These are phyloP conservation scores for Tapera naevia DNA, from an alignment of 2,797 vertebrate genomes.

Conservation along the genomic window DNA sequence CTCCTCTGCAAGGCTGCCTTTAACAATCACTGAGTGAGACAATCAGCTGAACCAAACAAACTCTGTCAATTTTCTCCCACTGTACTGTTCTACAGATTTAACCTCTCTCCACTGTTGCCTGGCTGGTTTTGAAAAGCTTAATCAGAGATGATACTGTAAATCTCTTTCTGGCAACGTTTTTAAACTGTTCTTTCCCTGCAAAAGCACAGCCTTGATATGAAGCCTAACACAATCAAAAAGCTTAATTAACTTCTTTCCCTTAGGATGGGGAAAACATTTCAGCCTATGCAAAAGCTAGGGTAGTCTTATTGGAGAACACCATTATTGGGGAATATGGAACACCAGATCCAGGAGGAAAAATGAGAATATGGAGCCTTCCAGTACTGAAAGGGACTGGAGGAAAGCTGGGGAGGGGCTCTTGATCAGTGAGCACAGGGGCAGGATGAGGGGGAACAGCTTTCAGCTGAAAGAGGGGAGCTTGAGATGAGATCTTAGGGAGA, in stretches of 20 bases:
- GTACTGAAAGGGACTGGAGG: too few species aligned
- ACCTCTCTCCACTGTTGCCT: neutral
- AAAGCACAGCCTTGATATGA: neutral
- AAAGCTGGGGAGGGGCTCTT: too few species aligned
- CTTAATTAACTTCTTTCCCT: neutral
- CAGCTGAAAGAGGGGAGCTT: too few species aligned
- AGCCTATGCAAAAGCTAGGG: neutral
- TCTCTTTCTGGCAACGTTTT: neutral
- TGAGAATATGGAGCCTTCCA: neutral
- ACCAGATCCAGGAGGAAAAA: neutral
- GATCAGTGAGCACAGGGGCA: too few species aligned
- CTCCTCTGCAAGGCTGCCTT: neutral
- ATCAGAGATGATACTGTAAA: constrained; percentile 8
- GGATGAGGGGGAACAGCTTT: too few species aligned
- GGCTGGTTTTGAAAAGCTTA: constrained; percentile 6
- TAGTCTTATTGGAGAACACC: neutral
- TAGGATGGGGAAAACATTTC: neutral
- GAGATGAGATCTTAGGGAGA: too few species aligned
- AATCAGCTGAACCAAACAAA: neutral
- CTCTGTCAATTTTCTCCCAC: neutral
- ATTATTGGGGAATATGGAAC: neutral
- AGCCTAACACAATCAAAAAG: neutral
- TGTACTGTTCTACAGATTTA: neutral
- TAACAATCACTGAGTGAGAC: neutral
- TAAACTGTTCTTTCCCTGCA: constrained; percentile 8